Evolutionary conservation across 2,888 invertebrate species (phyloP).

Genomic region (Actias luna): DNA sequence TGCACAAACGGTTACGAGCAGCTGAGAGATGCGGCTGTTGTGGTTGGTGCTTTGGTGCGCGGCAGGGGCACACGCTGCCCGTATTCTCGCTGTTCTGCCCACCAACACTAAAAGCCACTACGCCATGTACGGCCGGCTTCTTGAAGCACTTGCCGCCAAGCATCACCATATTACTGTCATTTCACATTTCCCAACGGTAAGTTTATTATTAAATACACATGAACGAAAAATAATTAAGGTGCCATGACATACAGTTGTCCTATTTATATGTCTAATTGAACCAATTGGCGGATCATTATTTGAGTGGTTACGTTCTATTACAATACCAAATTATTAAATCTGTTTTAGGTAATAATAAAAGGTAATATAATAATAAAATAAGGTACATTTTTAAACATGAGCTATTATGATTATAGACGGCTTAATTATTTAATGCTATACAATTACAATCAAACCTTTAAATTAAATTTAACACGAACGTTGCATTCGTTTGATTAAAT

Average conservation of each 20-base stretch:
- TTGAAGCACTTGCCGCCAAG: conserved; percentile 65
- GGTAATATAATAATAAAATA: too few relatives aligned
- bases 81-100: conserved; percentile 72
- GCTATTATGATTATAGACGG: too few relatives aligned
- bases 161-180: conserved; percentile 73
- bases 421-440: too few relatives aligned
- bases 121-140: conserved; percentile 75
- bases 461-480: too few relatives aligned
- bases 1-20: conserved; percentile 56
- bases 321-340: too few relatives aligned
- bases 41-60: conserved; percentile 48
- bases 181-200: conserved; percentile 74
- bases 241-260: background rate
- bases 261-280: background rate
- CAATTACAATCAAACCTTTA: too few relatives aligned
- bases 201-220: conserved; percentile 35
- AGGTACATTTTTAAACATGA: too few relatives aligned
- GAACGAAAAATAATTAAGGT: background rate
- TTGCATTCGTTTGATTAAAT: too few relatives aligned
- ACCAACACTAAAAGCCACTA: conserved; percentile 79
- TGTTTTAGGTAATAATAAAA: too few relatives aligned
- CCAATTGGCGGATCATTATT: background rate
- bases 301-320: too few relatives aligned
- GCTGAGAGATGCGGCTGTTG: conserved; percentile 63
- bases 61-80: conserved; percentile 55